A percentile compares a stretch with the other conserved stretches of the same genome.
phyloP scores from a whole-genome alignment of 2,113 vertebrate species.

The Gallinago jamesoni region DNA sequence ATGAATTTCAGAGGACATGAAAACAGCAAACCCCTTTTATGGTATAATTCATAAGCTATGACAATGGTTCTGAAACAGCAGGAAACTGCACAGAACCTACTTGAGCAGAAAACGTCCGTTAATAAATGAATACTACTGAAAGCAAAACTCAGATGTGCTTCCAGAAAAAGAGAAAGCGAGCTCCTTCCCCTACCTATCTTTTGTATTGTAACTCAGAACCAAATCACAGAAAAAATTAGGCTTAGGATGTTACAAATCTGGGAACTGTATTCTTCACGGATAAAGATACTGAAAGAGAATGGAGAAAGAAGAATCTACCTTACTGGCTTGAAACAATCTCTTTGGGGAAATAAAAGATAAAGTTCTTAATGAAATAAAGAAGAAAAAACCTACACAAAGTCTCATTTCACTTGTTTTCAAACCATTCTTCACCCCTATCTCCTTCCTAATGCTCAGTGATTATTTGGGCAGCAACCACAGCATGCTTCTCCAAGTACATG shows the following conservation, averaged over 20 bases:
- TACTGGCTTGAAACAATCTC: not conserved
- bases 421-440: not conserved
- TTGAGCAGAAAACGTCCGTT: not conserved
- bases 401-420: not conserved
- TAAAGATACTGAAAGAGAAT: not conserved
- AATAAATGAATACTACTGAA: not conserved
- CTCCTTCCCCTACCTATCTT: not conserved
- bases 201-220: not conserved
- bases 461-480: not conserved
- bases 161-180: not conserved
- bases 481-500: not conserved
- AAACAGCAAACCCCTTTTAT: not conserved
- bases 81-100: not conserved
- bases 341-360: not conserved
- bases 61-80: not conserved
- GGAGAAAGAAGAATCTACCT: not conserved
- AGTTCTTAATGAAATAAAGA: not conserved
- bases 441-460: not conserved
- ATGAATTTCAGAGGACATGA: not conserved
- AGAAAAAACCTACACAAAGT: not conserved
- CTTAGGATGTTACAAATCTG: not conserved
- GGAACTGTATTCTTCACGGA: not conserved
- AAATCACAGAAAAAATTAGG: not conserved
- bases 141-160: not conserved
- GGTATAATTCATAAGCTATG: not conserved